Percentiles rank a stretch among this genome's conserved stretches.
Evolutionary conservation across 2,888 invertebrate species (phyloP).

Genomic region (Globia sparganii): DNA sequence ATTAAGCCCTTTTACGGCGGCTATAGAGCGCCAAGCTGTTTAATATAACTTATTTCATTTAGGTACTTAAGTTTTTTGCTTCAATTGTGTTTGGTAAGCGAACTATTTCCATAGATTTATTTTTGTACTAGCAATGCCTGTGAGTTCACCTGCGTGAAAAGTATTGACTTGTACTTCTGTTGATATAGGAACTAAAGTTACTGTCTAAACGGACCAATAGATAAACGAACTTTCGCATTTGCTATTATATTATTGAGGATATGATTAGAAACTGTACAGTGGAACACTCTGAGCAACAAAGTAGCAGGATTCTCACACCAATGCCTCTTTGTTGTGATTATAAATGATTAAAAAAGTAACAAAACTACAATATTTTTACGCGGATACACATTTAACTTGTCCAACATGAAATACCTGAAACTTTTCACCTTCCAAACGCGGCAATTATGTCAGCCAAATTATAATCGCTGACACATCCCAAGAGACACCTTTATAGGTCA

Average conservation of each 20-base stretch:
- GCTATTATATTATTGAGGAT: not conserved
- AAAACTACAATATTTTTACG: not conserved
- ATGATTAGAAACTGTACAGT: not conserved
- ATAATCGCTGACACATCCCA: constrained; percentile 25
- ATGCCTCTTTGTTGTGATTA: not conserved
- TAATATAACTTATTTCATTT: constrained; percentile 40
- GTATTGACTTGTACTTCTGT: not conserved
- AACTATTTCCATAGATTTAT: constrained; percentile 27
- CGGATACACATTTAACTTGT: not conserved
- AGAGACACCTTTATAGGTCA: constrained; percentile 7
- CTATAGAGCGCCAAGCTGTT: constrained; percentile 19
- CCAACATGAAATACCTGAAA: constrained; percentile 2
- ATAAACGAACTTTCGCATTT: not conserved
- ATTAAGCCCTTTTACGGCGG: constrained; percentile 54
- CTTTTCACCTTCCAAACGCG: constrained; percentile 3
- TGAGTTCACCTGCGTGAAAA: not conserved
- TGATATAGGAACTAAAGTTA: not conserved
- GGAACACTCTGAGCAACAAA: not conserved
- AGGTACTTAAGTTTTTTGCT: constrained; percentile 25
- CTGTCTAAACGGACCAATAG: not conserved
- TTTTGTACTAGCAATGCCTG: not conserved
- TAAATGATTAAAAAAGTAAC: not conserved
- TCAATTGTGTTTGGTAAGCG: constrained; percentile 18
- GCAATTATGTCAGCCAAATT: constrained; percentile 10
- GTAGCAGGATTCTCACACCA: not conserved